phyloP scores from a whole-genome alignment of 1,140 invertebrate species.

The Dufourea novaeangliae region DNA sequence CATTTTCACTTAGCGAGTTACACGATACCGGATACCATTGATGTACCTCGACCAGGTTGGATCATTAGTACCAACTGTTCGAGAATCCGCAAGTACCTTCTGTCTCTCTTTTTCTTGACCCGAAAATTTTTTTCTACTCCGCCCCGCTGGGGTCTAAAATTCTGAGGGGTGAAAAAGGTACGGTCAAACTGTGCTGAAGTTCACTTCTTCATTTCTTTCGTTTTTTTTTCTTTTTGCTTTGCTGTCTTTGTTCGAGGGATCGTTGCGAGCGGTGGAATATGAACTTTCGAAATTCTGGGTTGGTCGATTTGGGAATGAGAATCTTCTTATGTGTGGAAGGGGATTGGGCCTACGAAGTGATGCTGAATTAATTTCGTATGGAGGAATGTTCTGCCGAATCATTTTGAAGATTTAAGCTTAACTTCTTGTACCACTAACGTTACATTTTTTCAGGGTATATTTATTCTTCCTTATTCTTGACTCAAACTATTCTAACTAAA shows the following conservation, averaged over 20 bases:
- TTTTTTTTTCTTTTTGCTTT: neutral
- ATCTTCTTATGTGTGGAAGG: no score
- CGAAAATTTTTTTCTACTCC: conserved; percentile 45
- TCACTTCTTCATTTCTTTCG: neutral
- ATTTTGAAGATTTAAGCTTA: no score
- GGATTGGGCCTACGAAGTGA: no score
- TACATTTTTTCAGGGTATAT: no score
- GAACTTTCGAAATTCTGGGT: neutral
- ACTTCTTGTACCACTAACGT: no score
- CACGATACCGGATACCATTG: conserved; percentile 74
- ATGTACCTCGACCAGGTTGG: conserved; percentile 62
- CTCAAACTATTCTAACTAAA: no score
- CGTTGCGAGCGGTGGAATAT: neutral
- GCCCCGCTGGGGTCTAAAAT: neutral
- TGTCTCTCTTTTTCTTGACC: conserved; percentile 56
- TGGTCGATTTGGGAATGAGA: neutral
- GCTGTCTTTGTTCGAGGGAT: neutral
- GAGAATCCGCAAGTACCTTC: conserved; percentile 66
- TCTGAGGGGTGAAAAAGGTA: conserved; percentile 13
- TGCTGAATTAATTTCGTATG: no score
- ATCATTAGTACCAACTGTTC: conserved; percentile 78
- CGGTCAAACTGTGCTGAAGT: conserved; percentile 16
- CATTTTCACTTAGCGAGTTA: conserved; percentile 80
- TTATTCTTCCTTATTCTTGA: no score
- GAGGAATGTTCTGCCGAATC: no score